Percentiles rank a stretch among this genome's conserved stretches.
Conservation (phyloP, 2,797 vertebrate genomes). For the Leptoclinus maculatus region DNA sequence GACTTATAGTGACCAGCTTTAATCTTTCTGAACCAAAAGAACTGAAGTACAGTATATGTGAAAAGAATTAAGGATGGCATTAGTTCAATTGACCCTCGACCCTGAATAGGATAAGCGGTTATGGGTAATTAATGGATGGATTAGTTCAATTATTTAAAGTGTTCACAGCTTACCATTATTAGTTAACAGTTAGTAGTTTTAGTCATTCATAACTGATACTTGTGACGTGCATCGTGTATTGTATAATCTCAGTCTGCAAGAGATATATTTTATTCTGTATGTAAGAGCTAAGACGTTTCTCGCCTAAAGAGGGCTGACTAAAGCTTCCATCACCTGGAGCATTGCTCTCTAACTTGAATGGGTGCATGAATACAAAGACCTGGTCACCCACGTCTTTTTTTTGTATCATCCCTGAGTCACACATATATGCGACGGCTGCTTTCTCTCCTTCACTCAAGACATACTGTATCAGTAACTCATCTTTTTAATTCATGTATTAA, state of each 20-base stretch:
- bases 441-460: not conserved
- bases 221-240: not conserved
- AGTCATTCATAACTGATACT: not conserved
- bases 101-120: not conserved
- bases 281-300: not conserved
- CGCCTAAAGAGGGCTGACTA: not conserved
- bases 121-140: not conserved
- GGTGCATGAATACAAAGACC: not conserved
- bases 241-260: not conserved
- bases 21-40: not conserved
- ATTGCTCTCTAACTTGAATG: not conserved
- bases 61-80: constrained; percentile 1
- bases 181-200: no score
- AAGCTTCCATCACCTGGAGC: not conserved
- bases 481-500: not conserved
- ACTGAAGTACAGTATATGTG: no score
- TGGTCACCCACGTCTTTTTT: not conserved
- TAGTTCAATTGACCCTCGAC: not conserved
- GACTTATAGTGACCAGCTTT: not conserved
- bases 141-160: no score
- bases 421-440: not conserved
- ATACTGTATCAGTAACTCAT: not conserved
- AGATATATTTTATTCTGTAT: not conserved
- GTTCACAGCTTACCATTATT: no score
- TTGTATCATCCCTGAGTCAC: not conserved